Evolutionary conservation across 2,888 invertebrate genomes (phyloP), one percentile per base, ranked within the genome.

Genomic region (Latrodectus elegans): DNA sequence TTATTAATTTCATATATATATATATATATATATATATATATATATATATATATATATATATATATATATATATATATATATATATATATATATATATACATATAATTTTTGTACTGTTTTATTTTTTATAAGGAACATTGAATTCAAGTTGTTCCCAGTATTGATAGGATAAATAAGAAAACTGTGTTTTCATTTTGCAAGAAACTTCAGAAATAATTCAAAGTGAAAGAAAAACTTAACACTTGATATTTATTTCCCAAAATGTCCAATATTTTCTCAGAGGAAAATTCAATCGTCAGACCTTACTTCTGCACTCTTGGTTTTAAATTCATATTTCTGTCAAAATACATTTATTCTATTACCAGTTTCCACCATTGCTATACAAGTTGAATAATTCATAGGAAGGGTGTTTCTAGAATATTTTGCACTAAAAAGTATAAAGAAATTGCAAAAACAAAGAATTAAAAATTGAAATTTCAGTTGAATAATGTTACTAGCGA

Each of bases 271-370:
- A 55, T 55, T 55, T 55, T 4, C 15, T 55, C 55, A 55, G 15
- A 55, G 55, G 15, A 55, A 55, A 55, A 55, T 55, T 15, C 55
- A 55, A 55, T 55, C 55, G 11, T 14, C 11, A 22, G 15, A 4
- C 15, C 15, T 4, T 2, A 15, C 55, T 55, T 55, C 22, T 55
- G 3, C 15, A 15, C 55, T 15, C 55, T 11, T 55, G 55, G 51
- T 67, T 77, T 22, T 51, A 65, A 77, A 68, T 77, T 65, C 53
- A 68, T 65, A 77, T 67, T 22, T 52, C 77, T 68, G 51, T 68
- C 51, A 77, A 77, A 52, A 67, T 52, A 52, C 67, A 67, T 77
- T 77, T 77, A 77, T 67, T 77, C 67, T 67, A 77, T 77, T 77
- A 77, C 77, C 22, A 77, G 64, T 77, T 77, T 77, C 49, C 15